These are phyloP conservation scores for Rhabdophis nuchalis DNA, from an alignment of 2,797 vertebrate species.

Conservation along the genomic window DNA sequence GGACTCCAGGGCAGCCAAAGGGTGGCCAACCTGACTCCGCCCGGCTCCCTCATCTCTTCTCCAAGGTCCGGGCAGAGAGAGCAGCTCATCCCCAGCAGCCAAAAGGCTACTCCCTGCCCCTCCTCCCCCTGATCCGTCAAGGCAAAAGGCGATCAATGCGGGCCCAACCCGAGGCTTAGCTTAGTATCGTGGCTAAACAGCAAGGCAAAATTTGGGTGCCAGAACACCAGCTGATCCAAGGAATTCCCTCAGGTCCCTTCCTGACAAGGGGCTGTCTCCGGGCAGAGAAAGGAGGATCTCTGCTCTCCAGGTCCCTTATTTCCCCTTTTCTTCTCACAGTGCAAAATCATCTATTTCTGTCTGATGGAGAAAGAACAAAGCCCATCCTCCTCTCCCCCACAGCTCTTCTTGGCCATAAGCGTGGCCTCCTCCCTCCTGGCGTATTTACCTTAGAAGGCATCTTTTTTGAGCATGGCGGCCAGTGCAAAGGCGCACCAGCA, in stretches of 20 bases:
- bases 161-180: too few species aligned
- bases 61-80: background rate
- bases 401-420: background rate
- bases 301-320: background rate
- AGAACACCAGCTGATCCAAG: too few species aligned
- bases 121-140: background rate
- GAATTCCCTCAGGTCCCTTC: background rate
- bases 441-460: slow-evolving; percentile 84
- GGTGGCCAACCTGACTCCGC: background rate
- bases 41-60: background rate
- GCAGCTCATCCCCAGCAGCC: background rate
- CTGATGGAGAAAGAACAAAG: background rate
- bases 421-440: accelerated
- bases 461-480: slow-evolving; percentile 90
- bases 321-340: background rate
- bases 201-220: background rate
- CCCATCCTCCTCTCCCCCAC: background rate
- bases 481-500: slow-evolving; percentile 81
- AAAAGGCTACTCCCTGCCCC: background rate
- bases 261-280: background rate
- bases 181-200: background rate
- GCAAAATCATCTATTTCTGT: background rate
- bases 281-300: background rate
- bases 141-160: background rate
- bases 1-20: background rate